These are phyloP conservation scores for Eleginops maclovinus DNA, from an alignment of 2,113 vertebrate species.

Conservation along the genomic window DNA sequence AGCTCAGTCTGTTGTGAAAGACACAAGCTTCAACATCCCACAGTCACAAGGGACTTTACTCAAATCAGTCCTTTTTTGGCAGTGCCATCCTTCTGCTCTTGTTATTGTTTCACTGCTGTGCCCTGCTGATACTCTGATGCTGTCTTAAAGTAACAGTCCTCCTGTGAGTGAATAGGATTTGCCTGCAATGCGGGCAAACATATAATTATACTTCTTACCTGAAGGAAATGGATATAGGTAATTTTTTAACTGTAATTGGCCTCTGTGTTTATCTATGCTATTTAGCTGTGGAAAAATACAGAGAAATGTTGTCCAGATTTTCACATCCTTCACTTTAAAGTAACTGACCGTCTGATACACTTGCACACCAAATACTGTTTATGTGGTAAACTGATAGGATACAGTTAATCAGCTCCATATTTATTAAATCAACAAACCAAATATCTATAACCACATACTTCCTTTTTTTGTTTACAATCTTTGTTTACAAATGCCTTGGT, in stretches of 20 bases:
- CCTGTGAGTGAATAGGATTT: slow-evolving; percentile 26
- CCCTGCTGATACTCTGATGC: slow-evolving; percentile 15
- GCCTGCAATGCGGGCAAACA: slow-evolving; percentile 3
- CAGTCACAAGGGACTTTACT: slow-evolving; percentile 17
- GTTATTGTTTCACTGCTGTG: slow-evolving; percentile 41
- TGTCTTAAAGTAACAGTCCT: slow-evolving; percentile 36
- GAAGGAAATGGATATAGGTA: slow-evolving; percentile 19
- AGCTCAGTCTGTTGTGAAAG: slow-evolving; percentile 18
- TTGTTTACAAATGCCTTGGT: slow-evolving; percentile 72
- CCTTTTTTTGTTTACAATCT: slow-evolving; percentile 62
- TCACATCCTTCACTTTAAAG: slow-evolving; percentile 32
- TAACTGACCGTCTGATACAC: slow-evolving; percentile 60
- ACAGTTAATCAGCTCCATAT: slow-evolving; percentile 48
- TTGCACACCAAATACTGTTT: slow-evolving; percentile 69
- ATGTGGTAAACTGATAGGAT: slow-evolving; percentile 45
- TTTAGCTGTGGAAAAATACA: slow-evolving; percentile 28
- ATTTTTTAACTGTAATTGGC: slow-evolving; percentile 11
- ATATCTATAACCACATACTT: slow-evolving; percentile 66
- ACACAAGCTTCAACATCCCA: slow-evolving; percentile 25
- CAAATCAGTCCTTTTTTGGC: slow-evolving; percentile 26
- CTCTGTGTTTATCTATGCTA: slow-evolving; percentile 17
- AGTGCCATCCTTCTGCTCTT: slow-evolving; percentile 32
- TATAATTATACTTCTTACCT: slow-evolving; percentile 47
- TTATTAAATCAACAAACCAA: slow-evolving; percentile 74
- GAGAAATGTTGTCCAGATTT: slow-evolving; percentile 27